A percentile compares a stretch with the other conserved stretches of the same genome.
These are phyloP conservation scores for Xestoiulus laeticollis DNA, from an alignment of 2,888 invertebrate species.

Conservation along the genomic window DNA sequence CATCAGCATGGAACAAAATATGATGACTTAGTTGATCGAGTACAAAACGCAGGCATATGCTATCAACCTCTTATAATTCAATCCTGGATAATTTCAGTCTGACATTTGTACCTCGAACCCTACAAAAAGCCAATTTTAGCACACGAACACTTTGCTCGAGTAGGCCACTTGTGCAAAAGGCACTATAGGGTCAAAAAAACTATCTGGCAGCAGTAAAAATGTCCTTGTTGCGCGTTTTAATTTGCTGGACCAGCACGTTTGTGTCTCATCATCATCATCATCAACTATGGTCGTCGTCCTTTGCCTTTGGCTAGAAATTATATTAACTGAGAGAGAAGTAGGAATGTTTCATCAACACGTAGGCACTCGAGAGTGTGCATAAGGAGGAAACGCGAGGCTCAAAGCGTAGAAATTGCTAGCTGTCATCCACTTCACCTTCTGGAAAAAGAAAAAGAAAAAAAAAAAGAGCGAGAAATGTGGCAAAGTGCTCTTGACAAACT, in stretches of 20 bases:
- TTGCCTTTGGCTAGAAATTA: neutral
- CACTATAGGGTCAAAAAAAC: neutral
- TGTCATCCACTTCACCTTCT: slow-evolving; percentile 39
- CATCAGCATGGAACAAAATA: no score
- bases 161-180: neutral
- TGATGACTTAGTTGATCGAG: no score
- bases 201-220: neutral
- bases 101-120: neutral
- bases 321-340: slow-evolving; percentile 27
- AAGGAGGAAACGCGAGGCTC: neutral
- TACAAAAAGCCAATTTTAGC: neutral
- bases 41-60: neutral
- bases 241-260: slow-evolving; percentile 38
- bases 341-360: slow-evolving; percentile 41
- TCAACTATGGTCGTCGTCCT: neutral
- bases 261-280: slow-evolving; percentile 7
- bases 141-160: neutral
- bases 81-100: neutral
- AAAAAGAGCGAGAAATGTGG: slow-evolving; percentile 35
- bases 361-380: neutral
- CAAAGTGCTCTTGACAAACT: slow-evolving; percentile 35
- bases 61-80: slow-evolving; percentile 6
- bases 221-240: slow-evolving; percentile 30
- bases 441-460: neutral
- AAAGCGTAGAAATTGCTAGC: slow-evolving; percentile 10